phyloP scores from a whole-genome alignment of 2,888 invertebrate genomes.

The Drosophila parthenogenetica region DNA sequence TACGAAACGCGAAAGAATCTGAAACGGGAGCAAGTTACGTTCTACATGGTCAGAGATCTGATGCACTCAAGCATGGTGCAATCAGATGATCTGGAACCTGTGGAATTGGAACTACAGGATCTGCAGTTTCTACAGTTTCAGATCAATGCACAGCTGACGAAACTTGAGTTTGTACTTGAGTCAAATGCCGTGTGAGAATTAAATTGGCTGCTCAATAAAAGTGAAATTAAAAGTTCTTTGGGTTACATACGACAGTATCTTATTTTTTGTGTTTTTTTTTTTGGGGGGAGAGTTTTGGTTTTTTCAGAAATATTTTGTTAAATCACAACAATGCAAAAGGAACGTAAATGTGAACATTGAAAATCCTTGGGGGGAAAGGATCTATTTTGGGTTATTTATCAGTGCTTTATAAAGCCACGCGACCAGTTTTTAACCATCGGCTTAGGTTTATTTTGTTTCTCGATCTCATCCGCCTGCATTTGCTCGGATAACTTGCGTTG shows the following conservation, averaged over 20 bases:
- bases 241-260: constrained; percentile 1
- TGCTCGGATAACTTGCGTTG: constrained; percentile 91
- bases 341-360: constrained; percentile 17
- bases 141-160: constrained; percentile 25
- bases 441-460: constrained; percentile 85
- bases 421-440: constrained; percentile 88
- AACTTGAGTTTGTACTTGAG: constrained; percentile 15
- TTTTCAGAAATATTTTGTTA: constrained; percentile 19
- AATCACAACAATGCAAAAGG: constrained; percentile 22
- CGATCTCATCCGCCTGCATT: constrained; percentile 87
- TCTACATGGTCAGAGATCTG: constrained; percentile 13
- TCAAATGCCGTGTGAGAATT: neutral
- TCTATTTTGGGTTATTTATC: neutral
- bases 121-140: constrained; percentile 14
- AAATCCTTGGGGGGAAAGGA: neutral
- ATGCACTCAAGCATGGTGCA: constrained; percentile 27
- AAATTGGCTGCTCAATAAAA: neutral
- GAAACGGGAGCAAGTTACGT: constrained; percentile 31
- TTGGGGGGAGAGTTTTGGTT: neutral
- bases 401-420: constrained; percentile 86
- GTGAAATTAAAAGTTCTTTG: neutral
- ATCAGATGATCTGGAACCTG: neutral
- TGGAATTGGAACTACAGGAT: constrained; percentile 19
- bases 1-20: constrained; percentile 40
- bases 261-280: neutral